These are phyloP conservation scores for Potorous gilbertii DNA, from an alignment of 2,797 vertebrate genomes.

Conservation along the genomic window DNA sequence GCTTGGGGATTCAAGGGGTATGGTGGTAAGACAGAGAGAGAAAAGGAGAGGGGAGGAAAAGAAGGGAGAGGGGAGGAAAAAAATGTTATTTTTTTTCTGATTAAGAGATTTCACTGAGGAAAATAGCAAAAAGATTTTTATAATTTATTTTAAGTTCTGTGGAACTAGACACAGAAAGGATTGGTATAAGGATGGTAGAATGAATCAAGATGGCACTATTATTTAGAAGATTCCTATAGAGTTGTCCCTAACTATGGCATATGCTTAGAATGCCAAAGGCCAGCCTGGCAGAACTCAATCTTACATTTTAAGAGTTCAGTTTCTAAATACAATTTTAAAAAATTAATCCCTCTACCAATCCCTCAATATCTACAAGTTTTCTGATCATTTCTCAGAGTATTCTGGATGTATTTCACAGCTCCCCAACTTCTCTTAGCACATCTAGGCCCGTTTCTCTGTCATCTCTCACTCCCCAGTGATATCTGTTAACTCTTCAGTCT, in stretches of 20 bases:
- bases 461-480: conserved; percentile 64
- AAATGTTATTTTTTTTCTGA: not conserved
- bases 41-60: not conserved
- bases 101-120: conserved; percentile 30
- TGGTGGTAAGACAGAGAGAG: not conserved
- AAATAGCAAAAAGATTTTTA: conserved; percentile 17
- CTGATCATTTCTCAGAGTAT: conserved; percentile 57
- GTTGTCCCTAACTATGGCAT: not conserved
- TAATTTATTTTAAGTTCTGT: not conserved
- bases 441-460: conserved; percentile 60
- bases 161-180: not conserved
- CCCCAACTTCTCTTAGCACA: conserved; percentile 40
- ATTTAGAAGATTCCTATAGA: not conserved
- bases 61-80: not conserved
- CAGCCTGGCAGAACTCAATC: not conserved
- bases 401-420: conserved; percentile 47
- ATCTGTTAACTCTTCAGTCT: conserved; percentile 62
- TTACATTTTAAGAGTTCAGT: not conserved
- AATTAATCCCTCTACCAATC: not conserved
- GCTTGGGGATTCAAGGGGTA: not conserved
- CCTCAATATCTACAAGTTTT: conserved; percentile 61
- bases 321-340: not conserved
- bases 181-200: not conserved
- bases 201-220: not conserved
- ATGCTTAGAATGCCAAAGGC: not conserved